Percentiles rank a stretch among this genome's conserved stretches.
Conservation (phyloP, 2,797 vertebrate species). For the Tarsius wallacei region DNA sequence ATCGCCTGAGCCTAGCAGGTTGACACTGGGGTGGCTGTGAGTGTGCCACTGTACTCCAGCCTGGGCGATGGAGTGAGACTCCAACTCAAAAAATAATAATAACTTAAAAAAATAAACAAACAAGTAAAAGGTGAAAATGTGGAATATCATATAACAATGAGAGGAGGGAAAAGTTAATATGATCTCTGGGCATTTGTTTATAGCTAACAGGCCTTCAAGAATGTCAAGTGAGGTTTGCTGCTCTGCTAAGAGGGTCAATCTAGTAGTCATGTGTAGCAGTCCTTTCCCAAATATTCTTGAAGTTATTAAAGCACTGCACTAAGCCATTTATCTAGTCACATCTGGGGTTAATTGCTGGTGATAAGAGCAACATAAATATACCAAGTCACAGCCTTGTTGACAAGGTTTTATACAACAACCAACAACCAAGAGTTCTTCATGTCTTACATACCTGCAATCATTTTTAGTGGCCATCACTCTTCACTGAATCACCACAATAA, state of each 20-base stretch:
- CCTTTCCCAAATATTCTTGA: conserved; percentile 50
- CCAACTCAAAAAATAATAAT: background rate
- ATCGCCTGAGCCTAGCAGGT: too few relatives aligned
- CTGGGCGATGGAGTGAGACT: too few relatives aligned
- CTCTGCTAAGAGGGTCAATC: background rate
- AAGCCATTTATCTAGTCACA: conserved; percentile 45
- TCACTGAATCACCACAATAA: conserved; percentile 81
- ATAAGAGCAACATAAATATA: conserved; percentile 81
- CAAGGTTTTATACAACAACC: conserved; percentile 71
- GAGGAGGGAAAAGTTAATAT: background rate
- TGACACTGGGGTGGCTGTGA: too few relatives aligned
- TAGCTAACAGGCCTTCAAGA: background rate
- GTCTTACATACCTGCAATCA: conserved; percentile 14
- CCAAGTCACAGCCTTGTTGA: conserved; percentile 69
- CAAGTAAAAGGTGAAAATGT: background rate
- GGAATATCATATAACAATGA: background rate
- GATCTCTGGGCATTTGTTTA: background rate
- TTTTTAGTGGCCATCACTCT: conserved; percentile 72
- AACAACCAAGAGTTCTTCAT: conserved; percentile 66
- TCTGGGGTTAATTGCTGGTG: conserved; percentile 80
- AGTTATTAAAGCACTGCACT: background rate
- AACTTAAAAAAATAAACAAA: background rate
- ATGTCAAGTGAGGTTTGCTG: background rate
- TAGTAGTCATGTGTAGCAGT: background rate
- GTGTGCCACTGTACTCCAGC: too few relatives aligned